phyloP scores from a whole-genome alignment of 2,888 invertebrate genomes.

The Julus scandinavius region DNA sequence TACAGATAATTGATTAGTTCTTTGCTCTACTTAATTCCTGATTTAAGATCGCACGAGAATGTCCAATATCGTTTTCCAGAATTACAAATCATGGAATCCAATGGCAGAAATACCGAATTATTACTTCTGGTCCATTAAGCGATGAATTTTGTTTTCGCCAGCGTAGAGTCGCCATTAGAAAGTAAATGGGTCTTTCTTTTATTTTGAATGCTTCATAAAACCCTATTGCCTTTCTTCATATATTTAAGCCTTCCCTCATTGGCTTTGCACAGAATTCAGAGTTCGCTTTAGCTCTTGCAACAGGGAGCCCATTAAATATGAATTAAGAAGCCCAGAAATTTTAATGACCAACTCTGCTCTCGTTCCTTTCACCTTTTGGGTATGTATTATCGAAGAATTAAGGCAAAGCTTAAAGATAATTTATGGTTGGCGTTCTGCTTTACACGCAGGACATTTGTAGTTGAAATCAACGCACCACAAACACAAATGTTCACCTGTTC shows the following conservation, averaged over 20 bases:
- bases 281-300: background rate
- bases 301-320: slow-evolving; percentile 29
- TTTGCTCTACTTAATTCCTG: slow-evolving; percentile 35
- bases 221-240: background rate
- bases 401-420: background rate
- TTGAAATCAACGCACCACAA: slow-evolving; percentile 29
- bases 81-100: slow-evolving; percentile 11
- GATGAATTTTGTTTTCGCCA: slow-evolving; percentile 35
- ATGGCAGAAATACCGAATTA: background rate
- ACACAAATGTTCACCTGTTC: slow-evolving; percentile 15
- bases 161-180: background rate
- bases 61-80: slow-evolving; percentile 29
- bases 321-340: slow-evolving; percentile 36
- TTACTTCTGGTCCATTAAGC: slow-evolving; percentile 22
- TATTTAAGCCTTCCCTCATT: background rate
- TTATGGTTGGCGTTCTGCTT: background rate
- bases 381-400: slow-evolving; percentile 28
- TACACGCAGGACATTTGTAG: slow-evolving; percentile 19
- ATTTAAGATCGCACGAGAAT: background rate
- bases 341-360: slow-evolving; percentile 7
- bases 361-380: slow-evolving; percentile 22
- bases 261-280: background rate
- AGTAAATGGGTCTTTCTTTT: background rate
- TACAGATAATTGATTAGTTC: background rate
- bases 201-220: background rate